Percentiles rank a stretch among this genome's conserved stretches.
phyloP scores from a whole-genome alignment of 64 coral and sea anemone genomes.

The Pocillopora verrucosa region DNA sequence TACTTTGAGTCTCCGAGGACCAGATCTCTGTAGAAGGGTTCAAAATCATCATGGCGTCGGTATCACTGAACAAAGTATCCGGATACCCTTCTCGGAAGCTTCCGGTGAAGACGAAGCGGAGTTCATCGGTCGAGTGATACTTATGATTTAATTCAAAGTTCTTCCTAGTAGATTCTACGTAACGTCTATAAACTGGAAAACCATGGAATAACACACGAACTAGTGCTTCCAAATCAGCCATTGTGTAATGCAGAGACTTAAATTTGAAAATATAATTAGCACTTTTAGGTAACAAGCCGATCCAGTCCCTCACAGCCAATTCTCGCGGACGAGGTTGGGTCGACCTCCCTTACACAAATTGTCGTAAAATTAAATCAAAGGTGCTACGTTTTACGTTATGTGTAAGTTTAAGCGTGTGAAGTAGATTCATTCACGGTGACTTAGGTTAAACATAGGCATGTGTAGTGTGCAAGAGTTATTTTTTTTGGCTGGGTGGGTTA shows the following conservation, averaged over 20 bases:
- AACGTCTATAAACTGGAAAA: slow-evolving; percentile 7
- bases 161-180: background rate
- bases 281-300: too few relatives aligned
- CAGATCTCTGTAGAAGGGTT: background rate
- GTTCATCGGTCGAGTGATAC: background rate
- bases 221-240: background rate
- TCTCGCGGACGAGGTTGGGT: too few relatives aligned
- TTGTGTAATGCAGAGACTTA: background rate
- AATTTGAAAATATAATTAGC: too few relatives aligned
- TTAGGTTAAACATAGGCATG: too few relatives aligned
- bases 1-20: background rate
- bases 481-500: too few relatives aligned
- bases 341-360: too few relatives aligned
- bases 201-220: background rate
- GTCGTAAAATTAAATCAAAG: too few relatives aligned
- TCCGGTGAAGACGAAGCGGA: background rate
- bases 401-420: too few relatives aligned
- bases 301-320: too few relatives aligned
- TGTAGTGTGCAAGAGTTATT: too few relatives aligned
- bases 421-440: too few relatives aligned
- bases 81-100: slow-evolving; percentile 22
- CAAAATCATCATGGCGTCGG: background rate
- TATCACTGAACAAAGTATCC: background rate
- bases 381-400: too few relatives aligned
- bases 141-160: background rate